These are phyloP conservation scores for Torymus auratus DNA, from an alignment of 2,888 invertebrate species.

Conservation along the genomic window DNA sequence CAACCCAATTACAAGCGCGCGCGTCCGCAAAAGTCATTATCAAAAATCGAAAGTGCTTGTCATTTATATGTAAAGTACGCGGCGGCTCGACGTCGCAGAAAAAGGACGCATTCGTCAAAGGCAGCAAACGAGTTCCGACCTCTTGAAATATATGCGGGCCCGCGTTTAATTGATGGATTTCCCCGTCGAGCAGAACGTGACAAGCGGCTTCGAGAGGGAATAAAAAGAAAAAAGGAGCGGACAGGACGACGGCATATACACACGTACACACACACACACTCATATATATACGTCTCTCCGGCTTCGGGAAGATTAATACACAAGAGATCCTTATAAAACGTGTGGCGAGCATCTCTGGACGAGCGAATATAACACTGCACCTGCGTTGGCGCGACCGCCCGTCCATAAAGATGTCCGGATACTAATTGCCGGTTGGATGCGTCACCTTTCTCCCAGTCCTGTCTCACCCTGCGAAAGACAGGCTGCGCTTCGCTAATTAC, in stretches of 20 bases:
- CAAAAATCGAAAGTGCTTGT: constrained; percentile 57
- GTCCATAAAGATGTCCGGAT: constrained; percentile 69
- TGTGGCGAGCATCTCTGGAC: background rate
- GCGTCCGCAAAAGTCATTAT: constrained; percentile 30
- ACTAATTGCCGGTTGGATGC: constrained; percentile 65
- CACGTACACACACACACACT: no score
- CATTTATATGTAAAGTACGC: constrained; percentile 41
- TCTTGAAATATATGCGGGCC: constrained; percentile 17
- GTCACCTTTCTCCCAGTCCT: constrained; percentile 31
- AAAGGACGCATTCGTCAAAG: constrained; percentile 49
- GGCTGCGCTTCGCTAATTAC: constrained; percentile 34
- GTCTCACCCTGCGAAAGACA: constrained; percentile 7
- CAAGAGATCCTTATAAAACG: constrained; percentile 43
- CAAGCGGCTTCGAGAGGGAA: constrained; percentile 6
- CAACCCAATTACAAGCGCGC: constrained; percentile 46
- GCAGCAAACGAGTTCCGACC: constrained; percentile 51
- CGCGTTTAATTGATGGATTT: constrained; percentile 54
- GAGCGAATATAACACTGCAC: constrained; percentile 2
- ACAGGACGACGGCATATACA: background rate
- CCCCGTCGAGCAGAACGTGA: background rate
- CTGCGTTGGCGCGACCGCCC: constrained; percentile 37
- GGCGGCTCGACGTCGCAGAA: constrained; percentile 1
- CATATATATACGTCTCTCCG: background rate
- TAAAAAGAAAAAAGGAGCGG: background rate
- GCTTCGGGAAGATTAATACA: constrained; percentile 48